Base-by-base conservation (phyloP, 2,113 vertebrate genomes). In the Ardeotis arabs region DNA sequence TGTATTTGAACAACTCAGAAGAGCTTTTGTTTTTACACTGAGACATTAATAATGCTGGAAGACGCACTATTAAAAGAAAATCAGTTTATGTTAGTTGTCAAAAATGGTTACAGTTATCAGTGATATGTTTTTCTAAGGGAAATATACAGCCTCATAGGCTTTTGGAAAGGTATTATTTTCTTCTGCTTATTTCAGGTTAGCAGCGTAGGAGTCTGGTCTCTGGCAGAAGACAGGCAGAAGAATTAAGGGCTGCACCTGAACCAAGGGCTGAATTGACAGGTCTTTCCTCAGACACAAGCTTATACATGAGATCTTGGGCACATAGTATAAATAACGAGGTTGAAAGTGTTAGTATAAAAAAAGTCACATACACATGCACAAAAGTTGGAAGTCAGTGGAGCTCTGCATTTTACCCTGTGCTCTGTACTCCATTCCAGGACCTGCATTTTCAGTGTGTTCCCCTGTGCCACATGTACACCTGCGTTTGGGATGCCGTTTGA, bases 281-380 rank as follows among this genome's bases (percentile, higher is more conserved):
- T 77, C 31, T 35, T 63, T 53, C 29, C 50, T 67, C 31, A 77
- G 55, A 68, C 8, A 12, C 2, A 44, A 49, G 10, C 3, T 64
- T 41, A 29, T 4, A 14, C 7, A 18, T 18, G 27, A 75, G 16
- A 29, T 47, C 62, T 47, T 84, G 67, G 45, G 28, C 17, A 62
- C 6, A 3, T 12, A 6, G 21, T 39, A 22, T 10, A 62, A 69
- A 62, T 35, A 70, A 60, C 6, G 5, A 75, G 3, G 7, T 41
- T 29, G 33, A 33, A 82, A 31, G 2, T 14, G 17, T 41, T 55
- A 29, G 3, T 35, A 33, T 44, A 70, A 88, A 58, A 52, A 52
- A 44, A 70, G 20, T 41, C 7, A 6, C 37, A 68, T 7, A 12
- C 6, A 7, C 8, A 18, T 0, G 1, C 21, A 20, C 14, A 64